These are phyloP conservation scores for Alentia gelatinosa DNA, from an alignment of 2,888 invertebrate genomes.

Conservation along the genomic window DNA sequence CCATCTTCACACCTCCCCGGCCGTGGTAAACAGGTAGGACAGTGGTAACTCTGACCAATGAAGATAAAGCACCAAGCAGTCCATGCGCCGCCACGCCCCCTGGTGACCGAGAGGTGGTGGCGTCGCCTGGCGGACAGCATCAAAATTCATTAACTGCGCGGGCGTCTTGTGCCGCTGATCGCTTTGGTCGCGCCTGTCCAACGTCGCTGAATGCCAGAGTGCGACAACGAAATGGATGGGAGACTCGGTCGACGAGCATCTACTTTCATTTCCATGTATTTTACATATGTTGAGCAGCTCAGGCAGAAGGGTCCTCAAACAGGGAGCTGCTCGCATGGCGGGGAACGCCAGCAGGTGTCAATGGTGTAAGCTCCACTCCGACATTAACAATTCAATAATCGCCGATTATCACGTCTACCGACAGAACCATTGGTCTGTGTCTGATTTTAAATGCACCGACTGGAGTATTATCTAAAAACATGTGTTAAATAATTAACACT, in stretches of 20 bases:
- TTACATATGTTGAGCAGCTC: neutral
- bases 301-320: too few species aligned
- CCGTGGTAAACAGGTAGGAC: conserved; percentile 24
- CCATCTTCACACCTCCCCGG: neutral
- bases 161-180: neutral
- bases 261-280: neutral
- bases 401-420: too few species aligned
- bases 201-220: neutral
- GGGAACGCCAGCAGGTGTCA: too few species aligned
- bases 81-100: neutral
- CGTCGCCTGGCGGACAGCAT: neutral
- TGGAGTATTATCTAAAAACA: too few species aligned
- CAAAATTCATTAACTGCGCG: conserved; percentile 41
- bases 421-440: too few species aligned
- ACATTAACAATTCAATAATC: too few species aligned
- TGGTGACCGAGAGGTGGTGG: conserved; percentile 15
- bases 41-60: conserved; percentile 23
- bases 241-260: neutral
- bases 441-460: too few species aligned
- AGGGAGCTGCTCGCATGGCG: too few species aligned
- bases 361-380: too few species aligned
- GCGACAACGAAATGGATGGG: neutral
- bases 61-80: conserved; percentile 14
- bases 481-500: too few species aligned
- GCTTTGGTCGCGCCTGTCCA: neutral